Conservation (phyloP, 2,797 vertebrate genomes). For the Mormyrops attenuatus region DNA sequence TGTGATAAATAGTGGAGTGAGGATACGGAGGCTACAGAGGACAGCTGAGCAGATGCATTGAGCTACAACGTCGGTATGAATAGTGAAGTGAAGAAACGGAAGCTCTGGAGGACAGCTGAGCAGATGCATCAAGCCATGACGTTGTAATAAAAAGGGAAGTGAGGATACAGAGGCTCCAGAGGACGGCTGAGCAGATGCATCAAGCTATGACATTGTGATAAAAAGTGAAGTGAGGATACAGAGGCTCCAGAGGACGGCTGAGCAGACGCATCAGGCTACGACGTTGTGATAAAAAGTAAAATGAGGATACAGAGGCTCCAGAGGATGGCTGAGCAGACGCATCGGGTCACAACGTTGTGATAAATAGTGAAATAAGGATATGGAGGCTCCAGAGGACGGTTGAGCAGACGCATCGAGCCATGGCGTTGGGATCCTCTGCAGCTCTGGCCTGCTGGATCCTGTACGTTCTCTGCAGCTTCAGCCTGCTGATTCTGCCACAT, state of each 20-base stretch:
- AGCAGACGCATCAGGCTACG: too few species aligned
- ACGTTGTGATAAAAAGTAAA: not conserved
- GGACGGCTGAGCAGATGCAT: not conserved
- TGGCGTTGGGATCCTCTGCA: not conserved
- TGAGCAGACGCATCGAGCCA: not conserved
- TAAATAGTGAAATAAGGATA: not conserved
- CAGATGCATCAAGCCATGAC: too few species aligned
- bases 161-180: not conserved
- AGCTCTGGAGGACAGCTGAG: too few species aligned
- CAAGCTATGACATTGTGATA: not conserved
- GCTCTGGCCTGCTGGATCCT: not conserved
- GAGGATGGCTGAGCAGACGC: not conserved
- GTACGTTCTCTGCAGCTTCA: not conserved
- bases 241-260: too few species aligned
- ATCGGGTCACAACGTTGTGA: too few species aligned
- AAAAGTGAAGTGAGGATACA: too few species aligned
- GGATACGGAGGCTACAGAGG: too few species aligned
- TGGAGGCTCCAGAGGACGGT: not conserved
- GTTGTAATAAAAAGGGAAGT: too few species aligned
- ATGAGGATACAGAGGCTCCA: not conserved
- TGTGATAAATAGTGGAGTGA: too few species aligned
- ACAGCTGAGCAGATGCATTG: too few species aligned
- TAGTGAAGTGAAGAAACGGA: too few species aligned
- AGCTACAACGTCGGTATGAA: too few species aligned
- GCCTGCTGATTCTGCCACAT: not conserved